Conservation (phyloP, 2,113 vertebrate genomes). For the Narcine bancroftii region DNA sequence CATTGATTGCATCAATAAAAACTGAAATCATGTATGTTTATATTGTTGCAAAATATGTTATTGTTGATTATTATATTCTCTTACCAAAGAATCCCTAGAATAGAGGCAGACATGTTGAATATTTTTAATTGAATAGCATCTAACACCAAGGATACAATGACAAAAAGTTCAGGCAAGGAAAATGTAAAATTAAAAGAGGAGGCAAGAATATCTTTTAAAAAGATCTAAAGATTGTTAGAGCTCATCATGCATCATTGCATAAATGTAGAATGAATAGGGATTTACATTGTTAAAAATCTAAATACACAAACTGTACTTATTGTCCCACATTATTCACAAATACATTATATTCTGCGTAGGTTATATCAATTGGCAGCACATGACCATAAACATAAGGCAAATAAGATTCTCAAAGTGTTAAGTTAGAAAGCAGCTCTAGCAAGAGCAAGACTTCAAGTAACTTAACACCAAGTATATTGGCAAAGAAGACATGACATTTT, state of each 20-base stretch:
- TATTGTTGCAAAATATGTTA: not conserved
- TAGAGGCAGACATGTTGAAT: not conserved
- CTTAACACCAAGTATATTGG: not conserved
- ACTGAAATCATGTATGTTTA: not conserved
- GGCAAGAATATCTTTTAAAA: not conserved
- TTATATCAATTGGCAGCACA: too few species aligned
- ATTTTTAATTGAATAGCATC: not conserved
- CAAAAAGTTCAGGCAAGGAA: not conserved
- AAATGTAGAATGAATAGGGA: too few species aligned
- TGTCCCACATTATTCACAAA: too few species aligned
- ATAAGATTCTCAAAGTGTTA: too few species aligned
- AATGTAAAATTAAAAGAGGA: not conserved
- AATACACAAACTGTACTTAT: too few species aligned
- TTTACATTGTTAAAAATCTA: too few species aligned
- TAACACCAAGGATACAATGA: not conserved
- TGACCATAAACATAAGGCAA: too few species aligned
- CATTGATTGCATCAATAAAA: not conserved
- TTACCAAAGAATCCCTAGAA: not conserved
- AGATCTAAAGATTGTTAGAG: too few species aligned
- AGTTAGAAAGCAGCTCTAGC: too few species aligned
- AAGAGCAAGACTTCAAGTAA: too few species aligned
- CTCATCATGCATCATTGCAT: not conserved
- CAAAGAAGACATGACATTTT: not conserved
- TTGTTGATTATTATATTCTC: not conserved
- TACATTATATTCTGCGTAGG: too few species aligned